Base-by-base conservation (phyloP, 2,797 vertebrate species). In the Ctenopoma multispine region DNA sequence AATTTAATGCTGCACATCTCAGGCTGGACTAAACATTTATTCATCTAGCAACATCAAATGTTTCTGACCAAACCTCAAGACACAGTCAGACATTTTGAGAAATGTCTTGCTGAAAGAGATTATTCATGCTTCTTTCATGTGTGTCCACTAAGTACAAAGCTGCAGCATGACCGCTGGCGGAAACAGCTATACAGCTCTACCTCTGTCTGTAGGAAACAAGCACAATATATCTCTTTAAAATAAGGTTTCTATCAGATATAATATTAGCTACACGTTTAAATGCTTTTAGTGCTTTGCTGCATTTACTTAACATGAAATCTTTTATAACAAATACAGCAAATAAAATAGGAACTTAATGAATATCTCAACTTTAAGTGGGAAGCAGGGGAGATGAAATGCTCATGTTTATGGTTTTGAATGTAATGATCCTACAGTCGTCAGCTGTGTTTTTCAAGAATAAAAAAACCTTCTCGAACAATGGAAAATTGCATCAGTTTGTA, bases 401-500 rank as follows among this genome's bases (percentile, higher is more conserved):
- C 9, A 72, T 81, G 79, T 80, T 85, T 31, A 85, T 85, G 77
- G 57, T 44, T 80, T 59, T 85, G n/a, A 68, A 83, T 81, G 72
- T 51, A 50, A 77, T 83, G 77, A 76, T 24, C 64, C 9, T 23
- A 51, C 12, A 5, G 27, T 29, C 5, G 27, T 29, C 27, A 29
- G 5, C 27, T 29, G 23, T 62, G 44, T 41, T 29, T 29, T 29
- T 29, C 27, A 29, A 29, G 27, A 29, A 24, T 2, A 24, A 29
- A 29, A 29, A 29, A 29, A 29, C 27, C 4, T 29, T 40, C 4
- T n/a, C n/a, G n/a, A n/a, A 18, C 17, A 18, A 17, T 78, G 76
- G n/a, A 36, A 71, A 66, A 65, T 5, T 36, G 56, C 68, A 46
- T 57, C 10, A n/a, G 31, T 48, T 48, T 27, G n/a, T 77, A 74